These are phyloP conservation scores for Sebastes fasciatus DNA, from an alignment of 2,113 vertebrate genomes.

Conservation along the genomic window DNA sequence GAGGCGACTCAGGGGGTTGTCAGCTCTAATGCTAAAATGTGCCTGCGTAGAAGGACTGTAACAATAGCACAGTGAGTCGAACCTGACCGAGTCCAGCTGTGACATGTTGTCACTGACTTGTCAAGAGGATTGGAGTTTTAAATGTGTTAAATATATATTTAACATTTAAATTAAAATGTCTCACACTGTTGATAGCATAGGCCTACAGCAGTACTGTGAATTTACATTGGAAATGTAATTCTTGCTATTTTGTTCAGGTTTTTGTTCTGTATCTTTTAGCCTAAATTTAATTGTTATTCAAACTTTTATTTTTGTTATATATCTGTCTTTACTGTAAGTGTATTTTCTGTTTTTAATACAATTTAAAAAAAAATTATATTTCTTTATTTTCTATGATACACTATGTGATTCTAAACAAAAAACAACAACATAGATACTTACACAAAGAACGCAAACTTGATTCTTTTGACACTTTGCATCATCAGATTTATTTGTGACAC, in stretches of 20 bases:
- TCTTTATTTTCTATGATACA: not conserved
- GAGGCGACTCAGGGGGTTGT: slow-evolving; percentile 7
- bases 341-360: not conserved
- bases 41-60: not conserved
- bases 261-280: not conserved
- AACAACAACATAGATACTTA: too few species aligned
- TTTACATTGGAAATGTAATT: not conserved
- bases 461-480: too few species aligned
- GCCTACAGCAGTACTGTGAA: not conserved
- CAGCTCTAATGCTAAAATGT: slow-evolving; percentile 2
- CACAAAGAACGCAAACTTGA: too few species aligned
- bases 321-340: not conserved
- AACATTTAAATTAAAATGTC: not conserved
- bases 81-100: not conserved
- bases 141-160: not conserved
- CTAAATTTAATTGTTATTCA: not conserved
- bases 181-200: not conserved
- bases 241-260: not conserved
- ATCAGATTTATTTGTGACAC: too few species aligned
- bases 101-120: not conserved
- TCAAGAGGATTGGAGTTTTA: not conserved
- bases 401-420: not conserved
- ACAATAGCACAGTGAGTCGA: not conserved
- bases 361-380: not conserved
- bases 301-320: not conserved